Conservation (phyloP, 1,140 invertebrate species). For the Drosophila repletoides region DNA sequence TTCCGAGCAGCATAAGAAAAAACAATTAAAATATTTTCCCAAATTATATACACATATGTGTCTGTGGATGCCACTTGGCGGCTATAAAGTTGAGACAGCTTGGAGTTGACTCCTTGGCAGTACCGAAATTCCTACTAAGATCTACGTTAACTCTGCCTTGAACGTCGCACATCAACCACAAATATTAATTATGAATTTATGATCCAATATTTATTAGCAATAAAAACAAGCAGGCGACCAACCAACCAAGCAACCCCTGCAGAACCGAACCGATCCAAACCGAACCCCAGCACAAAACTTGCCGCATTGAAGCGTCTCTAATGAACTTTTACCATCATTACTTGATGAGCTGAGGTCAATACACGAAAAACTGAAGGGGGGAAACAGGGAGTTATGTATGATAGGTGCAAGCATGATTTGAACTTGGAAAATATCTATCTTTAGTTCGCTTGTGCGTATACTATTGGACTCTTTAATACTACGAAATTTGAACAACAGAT, state of each 20-base stretch:
- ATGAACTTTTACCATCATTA: constrained; percentile 73
- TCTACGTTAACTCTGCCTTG: too few species aligned
- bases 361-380: not conserved
- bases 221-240: constrained; percentile 69
- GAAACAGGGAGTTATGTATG: not conserved
- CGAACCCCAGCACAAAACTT: constrained; percentile 13
- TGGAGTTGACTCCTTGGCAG: too few species aligned
- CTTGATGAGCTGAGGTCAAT: constrained; percentile 8
- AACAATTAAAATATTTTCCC: constrained; percentile 76
- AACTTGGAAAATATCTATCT: too few species aligned
- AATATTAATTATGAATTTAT: constrained; percentile 80
- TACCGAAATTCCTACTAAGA: not conserved
- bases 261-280: not conserved
- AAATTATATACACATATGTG: constrained; percentile 50
- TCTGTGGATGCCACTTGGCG: constrained; percentile 15
- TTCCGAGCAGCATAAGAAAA: constrained; percentile 26
- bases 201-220: constrained; percentile 72
- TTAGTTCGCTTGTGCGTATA: too few species aligned
- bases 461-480: too few species aligned
- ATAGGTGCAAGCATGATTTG: not conserved
- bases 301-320: constrained; percentile 67
- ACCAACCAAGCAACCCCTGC: constrained; percentile 34
- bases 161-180: constrained; percentile 31
- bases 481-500: too few species aligned
- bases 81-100: not conserved